Base-by-base conservation (phyloP, 2,797 vertebrate genomes). In the Coilia nasus region DNA sequence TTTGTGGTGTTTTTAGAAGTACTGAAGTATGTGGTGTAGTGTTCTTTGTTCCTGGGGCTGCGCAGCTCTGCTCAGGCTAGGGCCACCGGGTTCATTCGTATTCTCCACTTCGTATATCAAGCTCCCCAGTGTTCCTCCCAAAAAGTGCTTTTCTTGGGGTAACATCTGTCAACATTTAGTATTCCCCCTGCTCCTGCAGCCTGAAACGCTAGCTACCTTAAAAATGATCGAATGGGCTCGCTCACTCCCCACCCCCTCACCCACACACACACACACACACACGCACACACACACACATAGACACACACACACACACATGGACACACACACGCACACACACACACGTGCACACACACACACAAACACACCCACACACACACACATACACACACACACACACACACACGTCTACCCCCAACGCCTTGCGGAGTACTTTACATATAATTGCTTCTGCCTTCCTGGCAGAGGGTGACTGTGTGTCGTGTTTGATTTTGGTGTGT, bases 101-200 rank as follows among this genome's bases (percentile, higher is more conserved):
- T 75, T 35, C 50, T 54, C 25, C 12, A 41, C 14, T 19, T 6
- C 28, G 25, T 75, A 15, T 35, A 75, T 31, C 67, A 75, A 12
- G 28, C 28, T 15, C 67, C 11, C 11, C 21, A 60, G n/a, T 21
- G n/a, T 60, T n/a, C n/a, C 59, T 60, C 9, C 3, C 1, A 60
- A 60, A 59, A 64, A 23, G 1, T 5, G 3, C 14, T 23, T 31
- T 71, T 35, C 14, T 75, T 75, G 28, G 67, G 28, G 67, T 28
- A 75, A 82, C 81, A 86, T 86, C 87, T 88, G 87, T 56, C 83
- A 86, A 23, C 5, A 2, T 88, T 86, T 86, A 86, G 1, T 25
- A 44, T 21, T 25, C 57, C 31, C 54, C n/a, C 28, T 17, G 46
- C 44, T 17, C 44, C 19, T 67, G 7, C 44, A 57, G 41, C 21